Evolutionary conservation across 2,888 invertebrate species (phyloP), one percentile per base, ranked within the genome.

Genomic region (Lithophane leautieri): DNA sequence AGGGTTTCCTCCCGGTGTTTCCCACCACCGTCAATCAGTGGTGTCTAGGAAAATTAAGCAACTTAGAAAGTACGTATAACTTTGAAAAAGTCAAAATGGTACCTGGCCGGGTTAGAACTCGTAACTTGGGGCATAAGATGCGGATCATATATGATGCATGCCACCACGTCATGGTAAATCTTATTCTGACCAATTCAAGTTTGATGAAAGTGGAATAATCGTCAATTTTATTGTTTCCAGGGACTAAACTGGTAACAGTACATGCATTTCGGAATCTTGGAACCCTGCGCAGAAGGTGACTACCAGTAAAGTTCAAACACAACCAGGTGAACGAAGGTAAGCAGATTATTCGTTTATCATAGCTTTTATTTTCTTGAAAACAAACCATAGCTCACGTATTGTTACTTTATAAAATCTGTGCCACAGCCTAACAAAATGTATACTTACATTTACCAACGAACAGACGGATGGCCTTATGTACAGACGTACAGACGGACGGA

Each of bases 371-470:
- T 66, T 4, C 2, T 60, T 7, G 1, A 40, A 67, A 60, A 61
- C 1, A 19, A 40, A 19, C n/a, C 19, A 34, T 34, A 7, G 9
- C 34, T 22, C 7, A 25, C 25, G 19, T n/a, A 61, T 25, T n/a
- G 7, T 40, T 14, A 7, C 14, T 58, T 63, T n/a, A 16, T 47
- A 16, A 16, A 58, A 63, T 25, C 22, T 12, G 28, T 28, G 56
- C 40, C 34, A 19, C 11, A 44, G 60, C 19, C 14, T 61, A 44
- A 54, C 3, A 47, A 61, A 73, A 80, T 56, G 60, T 28, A 71
- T 54, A 42, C 44, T 66, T 78, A n/a, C 50, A 69, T 83, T 69
- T 14, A 54, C 28, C 62, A 60, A 67, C 22, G 25, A 58, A 25
- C 52, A 66, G 52, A 44, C n/a, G 61, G 34, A 56, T 50, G 56